These are phyloP conservation scores for Melinaea marsaeus DNA, from an alignment of 2,888 invertebrate genomes.

Conservation along the genomic window DNA sequence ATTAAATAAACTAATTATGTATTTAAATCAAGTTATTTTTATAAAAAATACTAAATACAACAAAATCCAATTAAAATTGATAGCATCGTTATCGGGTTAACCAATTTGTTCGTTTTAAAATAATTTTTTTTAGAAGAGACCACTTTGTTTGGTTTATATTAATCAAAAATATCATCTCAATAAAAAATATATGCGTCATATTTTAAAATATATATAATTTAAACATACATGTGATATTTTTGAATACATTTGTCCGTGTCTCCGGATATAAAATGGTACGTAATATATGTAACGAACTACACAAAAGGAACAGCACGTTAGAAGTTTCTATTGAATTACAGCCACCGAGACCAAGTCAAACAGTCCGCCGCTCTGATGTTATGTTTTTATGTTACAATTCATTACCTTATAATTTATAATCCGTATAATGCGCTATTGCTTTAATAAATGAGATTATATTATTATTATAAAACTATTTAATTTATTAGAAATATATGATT, in stretches of 20 bases:
- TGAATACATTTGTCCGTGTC: neutral
- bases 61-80: neutral
- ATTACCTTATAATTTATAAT: too few relatives aligned
- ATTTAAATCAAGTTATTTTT: neutral
- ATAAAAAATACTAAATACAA: neutral
- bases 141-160: neutral
- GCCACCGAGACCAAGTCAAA: slow-evolving; percentile 49
- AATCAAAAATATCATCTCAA: neutral
- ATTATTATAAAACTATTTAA: too few relatives aligned
- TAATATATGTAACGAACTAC: slow-evolving; percentile 27
- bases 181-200: too few relatives aligned
- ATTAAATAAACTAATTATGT: neutral
- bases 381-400: slow-evolving; percentile 6
- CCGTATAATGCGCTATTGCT: too few relatives aligned
- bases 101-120: neutral
- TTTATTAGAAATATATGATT: too few relatives aligned
- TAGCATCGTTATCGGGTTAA: neutral
- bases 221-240: too few relatives aligned
- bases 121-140: neutral
- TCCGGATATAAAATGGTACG: neutral
- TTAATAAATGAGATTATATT: too few relatives aligned
- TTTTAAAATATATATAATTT: too few relatives aligned
- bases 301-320: slow-evolving; percentile 36
- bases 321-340: slow-evolving; percentile 59
- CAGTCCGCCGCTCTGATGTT: slow-evolving; percentile 44